phyloP scores from a whole-genome alignment of 2,888 invertebrate genomes.

The Yponomeuta sedellus region DNA sequence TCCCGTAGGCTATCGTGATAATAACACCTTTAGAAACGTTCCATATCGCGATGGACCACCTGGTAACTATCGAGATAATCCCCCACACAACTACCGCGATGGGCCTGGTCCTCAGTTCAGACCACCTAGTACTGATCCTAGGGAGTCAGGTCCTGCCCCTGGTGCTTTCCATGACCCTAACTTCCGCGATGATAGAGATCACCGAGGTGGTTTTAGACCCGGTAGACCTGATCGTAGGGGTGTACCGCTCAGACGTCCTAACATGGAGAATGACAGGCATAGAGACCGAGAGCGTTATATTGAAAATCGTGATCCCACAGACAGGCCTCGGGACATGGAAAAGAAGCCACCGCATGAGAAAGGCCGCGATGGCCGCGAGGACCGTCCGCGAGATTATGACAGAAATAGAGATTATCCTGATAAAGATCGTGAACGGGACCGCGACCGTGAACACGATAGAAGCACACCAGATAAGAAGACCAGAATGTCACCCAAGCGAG shows the following conservation, averaged over 20 bases:
- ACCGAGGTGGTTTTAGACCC: constrained; percentile 50
- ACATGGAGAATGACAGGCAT: constrained; percentile 51
- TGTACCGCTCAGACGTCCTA: constrained; percentile 54
- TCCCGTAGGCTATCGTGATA: constrained; percentile 36
- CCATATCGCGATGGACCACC: constrained; percentile 47
- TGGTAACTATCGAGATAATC: constrained; percentile 51
- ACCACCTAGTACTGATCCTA: constrained; percentile 56
- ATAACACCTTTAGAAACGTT: constrained; percentile 44
- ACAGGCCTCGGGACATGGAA: constrained; percentile 57
- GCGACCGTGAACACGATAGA: constrained; percentile 59
- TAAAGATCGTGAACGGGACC: constrained; percentile 57
- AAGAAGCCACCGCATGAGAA: constrained; percentile 50
- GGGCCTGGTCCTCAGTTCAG: constrained; percentile 49
- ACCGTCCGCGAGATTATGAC: constrained; percentile 46
- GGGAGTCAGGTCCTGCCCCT: constrained; percentile 46
- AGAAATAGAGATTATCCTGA: constrained; percentile 51
- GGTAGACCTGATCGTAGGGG: constrained; percentile 35
- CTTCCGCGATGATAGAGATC: constrained; percentile 46
- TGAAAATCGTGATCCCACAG: constrained; percentile 53
- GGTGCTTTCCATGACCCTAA: constrained; percentile 55
- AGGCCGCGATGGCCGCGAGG: constrained; percentile 48
- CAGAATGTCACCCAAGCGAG: constrained; percentile 56
- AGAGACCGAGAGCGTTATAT: constrained; percentile 62
- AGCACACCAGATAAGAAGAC: constrained; percentile 58
- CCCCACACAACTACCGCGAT: constrained; percentile 56